Evolutionary conservation across 1,140 invertebrate species (phyloP).

Genomic region (Neodiprion lecontei): DNA sequence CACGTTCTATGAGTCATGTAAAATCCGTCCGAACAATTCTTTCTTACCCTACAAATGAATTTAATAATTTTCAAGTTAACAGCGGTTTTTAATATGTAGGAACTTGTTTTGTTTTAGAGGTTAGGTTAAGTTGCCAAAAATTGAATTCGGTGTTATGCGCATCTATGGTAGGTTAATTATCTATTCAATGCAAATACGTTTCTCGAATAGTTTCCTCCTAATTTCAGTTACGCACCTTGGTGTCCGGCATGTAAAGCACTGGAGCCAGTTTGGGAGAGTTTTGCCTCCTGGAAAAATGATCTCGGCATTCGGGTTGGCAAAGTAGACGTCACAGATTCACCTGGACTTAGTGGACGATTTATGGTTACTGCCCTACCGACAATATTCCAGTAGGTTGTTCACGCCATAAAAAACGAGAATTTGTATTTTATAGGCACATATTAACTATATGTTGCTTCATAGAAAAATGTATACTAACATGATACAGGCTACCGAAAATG

Average conservation of each 20-base stretch:
- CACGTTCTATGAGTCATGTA: neutral
- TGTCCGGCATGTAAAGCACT: conserved; percentile 97
- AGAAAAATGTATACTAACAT: too few relatives aligned
- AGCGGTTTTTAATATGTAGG: too few relatives aligned
- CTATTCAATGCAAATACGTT: conserved; percentile 14
- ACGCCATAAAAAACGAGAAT: neutral
- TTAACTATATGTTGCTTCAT: too few relatives aligned
- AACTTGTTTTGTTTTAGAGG: too few relatives aligned
- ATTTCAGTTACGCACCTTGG: conserved; percentile 94
- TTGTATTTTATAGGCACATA: conserved; percentile 8
- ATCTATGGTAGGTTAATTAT: neutral
- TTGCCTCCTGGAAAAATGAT: conserved; percentile 80
- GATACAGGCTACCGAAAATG: too few relatives aligned
- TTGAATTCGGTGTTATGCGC: neutral
- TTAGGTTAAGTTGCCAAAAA: too few relatives aligned
- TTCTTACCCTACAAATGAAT: neutral
- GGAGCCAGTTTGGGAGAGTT: conserved; percentile 86
- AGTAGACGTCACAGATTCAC: conserved; percentile 91
- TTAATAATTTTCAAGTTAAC: neutral
- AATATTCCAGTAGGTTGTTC: conserved; percentile 91
- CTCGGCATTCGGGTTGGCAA: conserved; percentile 87
- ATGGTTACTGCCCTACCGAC: conserved; percentile 98
- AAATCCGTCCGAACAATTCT: neutral
- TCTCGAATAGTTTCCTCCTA: neutral
- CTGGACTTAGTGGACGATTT: conserved; percentile 94